Base-by-base conservation (phyloP, 2,888 invertebrate species). In the Mycogona germanica region DNA sequence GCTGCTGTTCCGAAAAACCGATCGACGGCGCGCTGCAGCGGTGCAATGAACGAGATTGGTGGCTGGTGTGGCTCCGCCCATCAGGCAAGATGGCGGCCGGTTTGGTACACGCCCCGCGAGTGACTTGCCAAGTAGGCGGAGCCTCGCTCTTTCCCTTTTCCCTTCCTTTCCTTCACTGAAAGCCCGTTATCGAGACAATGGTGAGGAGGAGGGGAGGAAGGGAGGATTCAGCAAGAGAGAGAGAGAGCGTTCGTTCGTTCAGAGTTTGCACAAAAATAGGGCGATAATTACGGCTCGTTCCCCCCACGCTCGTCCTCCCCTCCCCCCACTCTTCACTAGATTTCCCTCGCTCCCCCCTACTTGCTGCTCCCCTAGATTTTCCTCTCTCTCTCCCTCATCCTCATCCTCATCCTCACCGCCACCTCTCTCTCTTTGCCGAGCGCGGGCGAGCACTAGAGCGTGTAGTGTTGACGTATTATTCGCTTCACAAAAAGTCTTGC, bases 391-490 rank as follows among this genome's bases (percentile, higher is more conserved):
- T n/a, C 35, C 35, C 35, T 32, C 35, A 9, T 32, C 35, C n/a
- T 32, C n/a, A 12, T 12, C n/a, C 35, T 32, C 35, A 32, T 32
- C 35, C n/a, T n/a, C n/a, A 9, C n/a, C 35, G 9, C 35, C n/a
- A 12, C n/a, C n/a, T n/a, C 46, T 30, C 42, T 32, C 47, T 41
- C 41, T 19, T 41, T 41, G 9, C 14, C 41, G 9, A 9, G 9
- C n/a, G 41, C 7, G 12, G 53, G 37, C 29, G 47, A 53, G 53
- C 53, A 53, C 53, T 53, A 26, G 53, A 53, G 47, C 47, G 53
- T 53, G 53, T 53, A 53, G 53, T 53, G 53, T 53, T 53, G 53
- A 53, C 42, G 53, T 53, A 53, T 53, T 53, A 53, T 53, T 25
- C 53, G 47, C 50, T 47, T 50, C 32, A 53, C 14, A 41, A 41